These are phyloP conservation scores for Caprella mutica DNA, from an alignment of 2,888 invertebrate genomes.

Conservation along the genomic window DNA sequence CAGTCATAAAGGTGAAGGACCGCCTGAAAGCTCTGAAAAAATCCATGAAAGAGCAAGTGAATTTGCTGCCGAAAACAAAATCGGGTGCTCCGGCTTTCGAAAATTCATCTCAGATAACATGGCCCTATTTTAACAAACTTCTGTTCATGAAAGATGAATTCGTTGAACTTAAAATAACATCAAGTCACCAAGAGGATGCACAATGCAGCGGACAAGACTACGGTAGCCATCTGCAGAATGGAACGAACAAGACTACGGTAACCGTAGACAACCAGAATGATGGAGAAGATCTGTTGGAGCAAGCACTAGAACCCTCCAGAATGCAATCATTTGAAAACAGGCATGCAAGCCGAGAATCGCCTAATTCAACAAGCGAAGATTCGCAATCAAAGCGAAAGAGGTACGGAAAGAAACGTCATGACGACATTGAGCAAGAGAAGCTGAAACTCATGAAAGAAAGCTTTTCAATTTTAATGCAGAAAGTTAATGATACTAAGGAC, in stretches of 20 bases:
- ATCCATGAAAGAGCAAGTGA: neutral
- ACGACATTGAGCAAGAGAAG: neutral
- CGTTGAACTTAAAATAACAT: neutral
- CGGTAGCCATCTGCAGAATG: neutral
- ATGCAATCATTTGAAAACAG: neutral
- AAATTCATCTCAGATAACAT: neutral
- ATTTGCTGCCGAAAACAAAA: neutral
- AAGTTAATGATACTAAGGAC: neutral
- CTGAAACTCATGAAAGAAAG: neutral
- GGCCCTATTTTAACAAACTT: neutral
- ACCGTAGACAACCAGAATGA: neutral
- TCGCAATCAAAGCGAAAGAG: neutral
- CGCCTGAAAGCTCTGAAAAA: neutral
- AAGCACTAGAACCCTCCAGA: neutral
- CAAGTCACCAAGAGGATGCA: neutral
- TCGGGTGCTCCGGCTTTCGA: neutral
- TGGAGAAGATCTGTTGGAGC: neutral
- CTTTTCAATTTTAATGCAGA: neutral
- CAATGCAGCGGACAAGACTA: neutral
- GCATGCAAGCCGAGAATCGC: neutral
- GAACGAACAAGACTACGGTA: neutral
- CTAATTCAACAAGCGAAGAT: neutral
- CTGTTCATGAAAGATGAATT: slow-evolving; percentile 1
- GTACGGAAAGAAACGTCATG: neutral
- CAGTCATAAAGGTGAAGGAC: neutral